Evolutionary conservation across 2,797 vertebrate genomes (phyloP), one percentile per base, ranked within the genome.

Genomic region (Diglossa cyanea): DNA sequence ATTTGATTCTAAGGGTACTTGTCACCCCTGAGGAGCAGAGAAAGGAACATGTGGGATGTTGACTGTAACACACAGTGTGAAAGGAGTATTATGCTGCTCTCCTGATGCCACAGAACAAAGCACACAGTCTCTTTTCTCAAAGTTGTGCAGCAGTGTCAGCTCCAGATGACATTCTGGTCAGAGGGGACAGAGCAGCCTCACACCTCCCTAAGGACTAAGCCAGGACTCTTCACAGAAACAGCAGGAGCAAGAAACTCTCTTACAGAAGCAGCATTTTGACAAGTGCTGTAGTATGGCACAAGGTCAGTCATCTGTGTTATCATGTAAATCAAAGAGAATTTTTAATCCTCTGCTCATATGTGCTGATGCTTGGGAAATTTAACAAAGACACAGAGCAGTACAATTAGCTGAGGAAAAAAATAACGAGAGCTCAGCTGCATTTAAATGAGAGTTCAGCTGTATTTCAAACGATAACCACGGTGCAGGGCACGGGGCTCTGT

Each of bases 321-420:
- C 79, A 48, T 16, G 48, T 62, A 84, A 91, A 84, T 77, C 73
- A 90, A 93, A 94, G 33, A 74, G 85, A 80, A 91, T 70, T 94
- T 86, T 94, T 90, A 91, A 90, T 78, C 79, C 51, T 55, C 68
- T 76, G 37, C 79, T 95, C 26, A 17, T 35, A 60, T 45, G 40
- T 78, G 75, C 85, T 77, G 85, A 65, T 78, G 79, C 51, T 54
- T 63, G 48, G 53, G 53, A 96, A 94, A 90, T 68, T 24, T 60
- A 75, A 91, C 62, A 83, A 83, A 90, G 72, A 68, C 1, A 1
- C 66, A 40, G 62, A 93, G 44, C 76, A 61, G 60, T 54, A 92
- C 83, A 90, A 88, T 90, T 91, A 94, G 70, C 70, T 17, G 45
- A 90, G 51, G 35, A 58, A 62, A 80, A 60, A 90, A 84, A 83